Percentiles rank a stretch among this genome's conserved stretches.
Conservation (phyloP, 2,113 vertebrate species). For the Tor tambroides region DNA sequence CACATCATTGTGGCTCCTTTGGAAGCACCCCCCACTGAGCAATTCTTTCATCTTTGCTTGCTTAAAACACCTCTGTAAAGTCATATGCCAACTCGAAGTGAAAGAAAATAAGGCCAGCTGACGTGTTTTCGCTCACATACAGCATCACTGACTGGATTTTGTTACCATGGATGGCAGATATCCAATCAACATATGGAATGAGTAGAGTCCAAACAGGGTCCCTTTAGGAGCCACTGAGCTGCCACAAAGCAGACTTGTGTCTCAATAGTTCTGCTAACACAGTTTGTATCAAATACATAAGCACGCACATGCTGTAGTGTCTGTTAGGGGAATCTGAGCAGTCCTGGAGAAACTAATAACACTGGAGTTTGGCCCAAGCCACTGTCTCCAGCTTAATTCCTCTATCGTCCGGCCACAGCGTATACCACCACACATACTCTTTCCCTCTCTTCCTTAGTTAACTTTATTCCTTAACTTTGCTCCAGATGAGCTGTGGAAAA, state of each 20-base stretch:
- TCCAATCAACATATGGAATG: conserved; percentile 11
- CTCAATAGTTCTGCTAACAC: conserved; percentile 28
- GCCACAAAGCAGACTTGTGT: conserved; percentile 19
- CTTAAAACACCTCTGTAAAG: conserved; percentile 3
- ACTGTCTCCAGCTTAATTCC: conserved; percentile 80
- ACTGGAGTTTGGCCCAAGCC: conserved; percentile 80
- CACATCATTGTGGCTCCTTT: conserved; percentile 30
- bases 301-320: conserved; percentile 56
- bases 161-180: conserved; percentile 12
- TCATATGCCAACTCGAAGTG: not conserved
- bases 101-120: not conserved
- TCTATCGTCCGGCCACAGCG: conserved; percentile 73
- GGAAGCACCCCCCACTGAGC: conserved; percentile 38
- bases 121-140: not conserved
- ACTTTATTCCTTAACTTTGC: conserved; percentile 7
- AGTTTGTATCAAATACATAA: conserved; percentile 26
- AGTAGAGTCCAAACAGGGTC: not conserved
- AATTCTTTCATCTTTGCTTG: conserved; percentile 14
- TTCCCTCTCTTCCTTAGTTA: conserved; percentile 1
- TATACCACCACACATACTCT: conserved; percentile 67
- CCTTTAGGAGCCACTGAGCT: conserved; percentile 22
- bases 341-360: conserved; percentile 75
- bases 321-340: conserved; percentile 61
- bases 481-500: conserved; percentile 57
- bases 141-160: conserved; percentile 1